phyloP scores from a whole-genome alignment of 1,140 invertebrate species.

The Batillaria attramentaria region DNA sequence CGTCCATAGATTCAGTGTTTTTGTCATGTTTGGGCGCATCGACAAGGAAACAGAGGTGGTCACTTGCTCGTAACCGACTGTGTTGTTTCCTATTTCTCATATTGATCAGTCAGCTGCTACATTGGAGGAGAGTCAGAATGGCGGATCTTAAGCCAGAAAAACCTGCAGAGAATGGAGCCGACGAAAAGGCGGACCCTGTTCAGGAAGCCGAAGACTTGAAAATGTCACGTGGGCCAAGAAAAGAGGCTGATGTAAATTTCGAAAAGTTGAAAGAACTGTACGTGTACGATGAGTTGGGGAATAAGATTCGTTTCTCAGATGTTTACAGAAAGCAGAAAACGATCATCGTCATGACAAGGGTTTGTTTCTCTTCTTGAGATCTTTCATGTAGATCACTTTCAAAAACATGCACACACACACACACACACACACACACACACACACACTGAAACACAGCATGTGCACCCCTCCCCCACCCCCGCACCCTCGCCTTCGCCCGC shows the following conservation, averaged over 20 bases:
- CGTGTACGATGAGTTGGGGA: constrained; percentile 57
- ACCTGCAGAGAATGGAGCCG: constrained; percentile 17
- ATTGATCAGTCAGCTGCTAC: too few species aligned
- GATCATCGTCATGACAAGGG: constrained; percentile 56
- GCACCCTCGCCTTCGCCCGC: too few species aligned
- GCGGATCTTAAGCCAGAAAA: not conserved
- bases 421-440: not conserved
- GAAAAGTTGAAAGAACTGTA: constrained; percentile 36
- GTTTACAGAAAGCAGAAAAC: constrained; percentile 61
- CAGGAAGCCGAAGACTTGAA: constrained; percentile 44
- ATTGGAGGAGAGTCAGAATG: not conserved
- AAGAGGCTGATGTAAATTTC: constrained; percentile 44
- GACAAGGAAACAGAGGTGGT: too few species aligned
- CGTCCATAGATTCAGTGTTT: too few species aligned
- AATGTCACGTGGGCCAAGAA: constrained; percentile 51
- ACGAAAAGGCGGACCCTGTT: constrained; percentile 12
- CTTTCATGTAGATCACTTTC: not conserved
- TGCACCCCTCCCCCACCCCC: too few species aligned
- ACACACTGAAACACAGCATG: too few species aligned
- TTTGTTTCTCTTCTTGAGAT: constrained; percentile 36
- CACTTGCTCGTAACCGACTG: too few species aligned
- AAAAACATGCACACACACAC: not conserved
- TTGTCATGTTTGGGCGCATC: constrained; percentile 5
- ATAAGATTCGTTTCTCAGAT: constrained; percentile 57
- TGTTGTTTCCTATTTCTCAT: too few species aligned